phyloP scores from a whole-genome alignment of 2,113 vertebrate species.

The Oryzias curvinotus region DNA sequence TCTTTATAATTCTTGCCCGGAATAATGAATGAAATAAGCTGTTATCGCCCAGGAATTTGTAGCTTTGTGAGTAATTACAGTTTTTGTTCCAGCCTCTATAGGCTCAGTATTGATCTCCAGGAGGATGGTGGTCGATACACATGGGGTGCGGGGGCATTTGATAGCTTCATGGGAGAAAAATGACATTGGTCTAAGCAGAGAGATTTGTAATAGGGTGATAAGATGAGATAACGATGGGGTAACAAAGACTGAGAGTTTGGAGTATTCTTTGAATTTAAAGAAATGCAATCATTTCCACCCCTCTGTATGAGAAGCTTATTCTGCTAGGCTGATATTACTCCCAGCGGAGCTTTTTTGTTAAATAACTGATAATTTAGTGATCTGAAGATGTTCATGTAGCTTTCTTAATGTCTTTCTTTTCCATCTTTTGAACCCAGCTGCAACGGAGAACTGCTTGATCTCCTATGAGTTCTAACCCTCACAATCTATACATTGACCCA shows the following conservation, averaged over 20 bases:
- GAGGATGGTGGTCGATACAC: slow-evolving; percentile 73
- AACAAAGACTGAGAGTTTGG: slow-evolving; percentile 45
- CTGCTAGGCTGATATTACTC: slow-evolving; percentile 8
- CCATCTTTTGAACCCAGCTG: slow-evolving; percentile 22
- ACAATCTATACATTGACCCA: slow-evolving; percentile 62
- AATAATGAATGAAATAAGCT: slow-evolving; percentile 68
- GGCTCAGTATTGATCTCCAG: slow-evolving; percentile 75
- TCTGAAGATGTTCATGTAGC: slow-evolving; percentile 11
- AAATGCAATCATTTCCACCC: slow-evolving; percentile 7
- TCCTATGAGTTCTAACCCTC: slow-evolving; percentile 21
- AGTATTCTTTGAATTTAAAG: slow-evolving; percentile 17
- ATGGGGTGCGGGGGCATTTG: slow-evolving; percentile 65
- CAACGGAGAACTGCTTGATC: slow-evolving; percentile 44
- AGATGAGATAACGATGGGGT: slow-evolving; percentile 59
- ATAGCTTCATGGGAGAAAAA: slow-evolving; percentile 76
- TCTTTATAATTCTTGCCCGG: slow-evolving; percentile 47
- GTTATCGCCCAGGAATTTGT: slow-evolving; percentile 70
- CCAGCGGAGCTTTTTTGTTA: neutral
- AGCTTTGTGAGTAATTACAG: slow-evolving; percentile 78
- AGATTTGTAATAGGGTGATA: slow-evolving; percentile 74
- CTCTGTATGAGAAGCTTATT: neutral
- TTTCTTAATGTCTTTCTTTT: slow-evolving; percentile 24
- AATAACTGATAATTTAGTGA: slow-evolving; percentile 26
- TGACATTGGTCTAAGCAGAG: slow-evolving; percentile 58
- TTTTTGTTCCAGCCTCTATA: slow-evolving; percentile 74